phyloP scores from a whole-genome alignment of 2,113 vertebrate genomes.

The Petrocephalus zakoni region DNA sequence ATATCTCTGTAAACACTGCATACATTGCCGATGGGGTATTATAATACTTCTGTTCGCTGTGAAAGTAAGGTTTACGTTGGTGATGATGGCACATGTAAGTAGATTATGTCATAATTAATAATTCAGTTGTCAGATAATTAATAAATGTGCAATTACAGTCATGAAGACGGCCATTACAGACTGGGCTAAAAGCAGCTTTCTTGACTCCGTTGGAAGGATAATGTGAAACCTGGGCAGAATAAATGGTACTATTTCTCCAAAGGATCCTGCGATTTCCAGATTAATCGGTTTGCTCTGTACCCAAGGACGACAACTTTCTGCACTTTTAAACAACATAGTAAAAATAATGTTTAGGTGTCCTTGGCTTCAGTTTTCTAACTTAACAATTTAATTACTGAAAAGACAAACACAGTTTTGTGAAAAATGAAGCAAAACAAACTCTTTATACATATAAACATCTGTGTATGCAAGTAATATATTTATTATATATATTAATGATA shows the following conservation, averaged over 20 bases:
- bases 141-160: constrained; percentile 1
- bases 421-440: background rate
- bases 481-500: background rate
- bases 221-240: background rate
- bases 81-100: background rate
- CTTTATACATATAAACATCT: background rate
- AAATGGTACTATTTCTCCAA: background rate
- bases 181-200: background rate
- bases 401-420: background rate
- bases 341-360: background rate
- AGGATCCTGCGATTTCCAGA: constrained; percentile 2
- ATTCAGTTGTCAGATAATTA: background rate
- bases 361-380: background rate
- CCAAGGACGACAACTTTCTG: constrained; percentile 9
- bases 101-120: background rate
- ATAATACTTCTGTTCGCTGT: background rate
- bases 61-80: background rate
- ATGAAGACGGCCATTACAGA: background rate
- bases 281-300: background rate
- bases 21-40: background rate
- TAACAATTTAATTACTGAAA: background rate
- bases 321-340: constrained; percentile 1
- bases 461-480: background rate
- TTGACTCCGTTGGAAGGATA: background rate
- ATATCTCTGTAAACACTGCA: background rate